Evolutionary conservation across 1,140 invertebrate genomes (phyloP).

Genomic region (Medauroidea extradentata): DNA sequence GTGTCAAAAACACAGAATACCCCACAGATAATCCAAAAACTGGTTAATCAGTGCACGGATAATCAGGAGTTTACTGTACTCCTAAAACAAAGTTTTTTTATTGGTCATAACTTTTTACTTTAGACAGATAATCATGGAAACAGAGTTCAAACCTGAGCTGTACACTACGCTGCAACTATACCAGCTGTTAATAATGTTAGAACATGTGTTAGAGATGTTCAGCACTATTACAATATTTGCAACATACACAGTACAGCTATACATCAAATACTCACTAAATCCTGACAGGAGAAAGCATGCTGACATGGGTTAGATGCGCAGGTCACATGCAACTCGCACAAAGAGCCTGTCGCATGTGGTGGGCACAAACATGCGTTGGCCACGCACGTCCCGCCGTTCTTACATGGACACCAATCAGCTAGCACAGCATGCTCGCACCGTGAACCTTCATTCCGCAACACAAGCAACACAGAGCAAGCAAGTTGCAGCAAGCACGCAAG

Average conservation of each 20-base stretch:
- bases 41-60: too few species aligned
- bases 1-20: too few species aligned
- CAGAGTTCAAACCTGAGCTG: too few species aligned
- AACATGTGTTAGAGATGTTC: not conserved
- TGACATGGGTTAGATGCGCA: conserved; percentile 53
- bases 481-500: not conserved
- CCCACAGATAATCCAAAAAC: too few species aligned
- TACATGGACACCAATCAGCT: conserved; percentile 48
- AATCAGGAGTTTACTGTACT: too few species aligned
- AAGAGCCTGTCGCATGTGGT: conserved; percentile 53
- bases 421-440: conserved; percentile 54
- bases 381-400: conserved; percentile 55
- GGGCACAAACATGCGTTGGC: conserved; percentile 51
- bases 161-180: too few species aligned
- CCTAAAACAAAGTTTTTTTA: too few species aligned
- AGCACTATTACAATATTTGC: too few species aligned
- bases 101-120: too few species aligned
- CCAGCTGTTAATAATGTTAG: too few species aligned
- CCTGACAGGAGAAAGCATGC: conserved; percentile 52
- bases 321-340: conserved; percentile 40
- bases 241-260: too few species aligned
- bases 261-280: conserved; percentile 58
- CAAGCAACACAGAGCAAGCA: conserved; percentile 16
- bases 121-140: too few species aligned
- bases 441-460: conserved; percentile 53